Evolutionary conservation across 2,888 invertebrate genomes (phyloP), one percentile per base, ranked within the genome.

Genomic region (Tetrapedia diversipes): DNA sequence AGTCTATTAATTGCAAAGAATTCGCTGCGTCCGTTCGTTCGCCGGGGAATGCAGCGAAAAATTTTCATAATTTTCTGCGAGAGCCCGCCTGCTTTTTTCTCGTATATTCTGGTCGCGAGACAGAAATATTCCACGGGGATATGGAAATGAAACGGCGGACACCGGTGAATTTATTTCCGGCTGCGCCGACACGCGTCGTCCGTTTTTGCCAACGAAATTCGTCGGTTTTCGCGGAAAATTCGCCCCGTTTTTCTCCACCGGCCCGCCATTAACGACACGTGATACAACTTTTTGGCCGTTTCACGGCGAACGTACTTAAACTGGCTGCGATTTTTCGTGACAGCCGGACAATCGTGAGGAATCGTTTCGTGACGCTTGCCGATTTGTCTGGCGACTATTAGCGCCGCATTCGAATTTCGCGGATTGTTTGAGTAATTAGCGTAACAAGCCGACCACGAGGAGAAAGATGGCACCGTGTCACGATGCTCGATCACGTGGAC

Each of bases 121-220:
- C 39, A 32, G 64, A 82, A 77, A 73, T 70, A 77, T 72, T 82
- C 69, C 73, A 53, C 59, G 70, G 29, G 43, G 76, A 77, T 84
- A 84, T 86, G 86, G 86, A 84, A 86, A 84, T 84, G 47, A 47
- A 37, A 47, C 65, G 53, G 66, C 66, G 65, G n/a, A n/a, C 16
- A 63, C 76, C 49, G 34, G 70, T 37, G 70, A 72, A 84, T 84
- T 86, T 86, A 84, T 81, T 82, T 71, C 80, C 80, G 59, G 54
- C 56, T 34, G 57, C 43, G 54, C 72, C 56, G 77, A 68, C 76
- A 69, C 60, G 59, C 68, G 60, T 32, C 57, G 59, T 54, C 45
- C 34, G 59, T 82, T 68, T 81, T 70, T 71, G 61, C 68, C 61
- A 57, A 27, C 51, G 69, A 73, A 83, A 79, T 82, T 79, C 67